Evolutionary conservation across 2,888 invertebrate genomes (phyloP).

Genomic region (Drosophila affinis): DNA sequence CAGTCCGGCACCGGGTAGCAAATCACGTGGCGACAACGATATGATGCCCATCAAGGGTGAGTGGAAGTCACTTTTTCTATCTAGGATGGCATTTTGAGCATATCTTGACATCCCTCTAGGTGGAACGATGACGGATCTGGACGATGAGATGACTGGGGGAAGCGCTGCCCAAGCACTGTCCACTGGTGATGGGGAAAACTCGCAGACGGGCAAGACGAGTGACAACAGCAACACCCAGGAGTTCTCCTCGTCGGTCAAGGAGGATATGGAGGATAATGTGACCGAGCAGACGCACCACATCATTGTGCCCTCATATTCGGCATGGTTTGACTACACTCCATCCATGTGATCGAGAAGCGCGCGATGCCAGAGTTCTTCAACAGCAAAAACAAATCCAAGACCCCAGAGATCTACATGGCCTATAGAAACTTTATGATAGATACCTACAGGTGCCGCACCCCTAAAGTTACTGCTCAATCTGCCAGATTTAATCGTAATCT

Average conservation of each 20-base stretch:
- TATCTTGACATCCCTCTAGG: conserved; percentile 77
- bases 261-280: conserved; percentile 96
- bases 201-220: conserved; percentile 89
- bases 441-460: conserved; percentile 88
- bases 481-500: not conserved
- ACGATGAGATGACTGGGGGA: conserved; percentile 87
- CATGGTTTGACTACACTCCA: conserved; percentile 99
- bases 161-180: conserved; percentile 79
- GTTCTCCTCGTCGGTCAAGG: conserved; percentile 85
- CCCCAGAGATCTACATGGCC: conserved; percentile 98
- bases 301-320: conserved; percentile 98
- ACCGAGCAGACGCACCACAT: conserved; percentile 99
- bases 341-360: conserved; percentile 98
- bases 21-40: conserved; percentile 89
- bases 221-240: conserved; percentile 89
- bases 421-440: conserved; percentile 99
- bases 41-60: conserved; percentile 90
- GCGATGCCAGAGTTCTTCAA: conserved; percentile 99
- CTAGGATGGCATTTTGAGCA: not conserved
- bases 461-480: not conserved
- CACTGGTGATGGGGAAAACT: conserved; percentile 86
- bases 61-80: not conserved
- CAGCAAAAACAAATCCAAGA: conserved; percentile 98
- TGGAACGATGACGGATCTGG: conserved; percentile 92
- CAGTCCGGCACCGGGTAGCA: conserved; percentile 85